phyloP scores from a whole-genome alignment of 2,888 invertebrate genomes.

The Teleogryllus oceanicus region DNA sequence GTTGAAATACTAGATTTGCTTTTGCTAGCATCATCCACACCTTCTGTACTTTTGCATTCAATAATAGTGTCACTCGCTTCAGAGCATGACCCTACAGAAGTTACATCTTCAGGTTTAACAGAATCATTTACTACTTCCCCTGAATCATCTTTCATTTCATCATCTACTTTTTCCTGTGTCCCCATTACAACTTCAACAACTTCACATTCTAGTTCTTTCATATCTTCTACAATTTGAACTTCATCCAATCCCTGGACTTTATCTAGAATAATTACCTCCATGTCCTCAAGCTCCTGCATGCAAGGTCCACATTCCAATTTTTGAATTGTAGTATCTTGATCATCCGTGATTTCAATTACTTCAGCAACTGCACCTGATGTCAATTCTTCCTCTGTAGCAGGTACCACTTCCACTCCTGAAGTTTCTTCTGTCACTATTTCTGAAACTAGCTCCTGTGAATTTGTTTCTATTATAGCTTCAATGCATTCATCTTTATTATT shows the following conservation, averaged over 20 bases:
- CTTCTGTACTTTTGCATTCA: slow-evolving; percentile 53
- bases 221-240: slow-evolving; percentile 22
- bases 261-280: slow-evolving; percentile 31
- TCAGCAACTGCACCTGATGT: slow-evolving; percentile 19
- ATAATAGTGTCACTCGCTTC: slow-evolving; percentile 38
- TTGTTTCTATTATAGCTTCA: slow-evolving; percentile 19
- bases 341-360: slow-evolving; percentile 24
- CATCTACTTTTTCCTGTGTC: slow-evolving; percentile 23
- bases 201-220: not conserved
- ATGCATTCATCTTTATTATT: slow-evolving; percentile 12
- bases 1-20: no score
- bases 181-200: slow-evolving; percentile 23
- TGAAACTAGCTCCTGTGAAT: not conserved
- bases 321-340: slow-evolving; percentile 7
- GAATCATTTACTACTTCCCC: slow-evolving; percentile 20
- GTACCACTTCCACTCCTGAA: not conserved
- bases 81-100: not conserved
- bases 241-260: slow-evolving; percentile 23
- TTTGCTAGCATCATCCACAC: slow-evolving; percentile 31
- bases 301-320: slow-evolving; percentile 12
- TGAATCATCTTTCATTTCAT: not conserved
- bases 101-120: slow-evolving; percentile 3
- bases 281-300: slow-evolving; percentile 22
- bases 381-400: not conserved
- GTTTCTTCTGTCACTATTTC: not conserved